Evolutionary conservation across 1,140 invertebrate species (phyloP), one percentile per base, ranked within the genome.

Genomic region (Schmidtea mediterranea): DNA sequence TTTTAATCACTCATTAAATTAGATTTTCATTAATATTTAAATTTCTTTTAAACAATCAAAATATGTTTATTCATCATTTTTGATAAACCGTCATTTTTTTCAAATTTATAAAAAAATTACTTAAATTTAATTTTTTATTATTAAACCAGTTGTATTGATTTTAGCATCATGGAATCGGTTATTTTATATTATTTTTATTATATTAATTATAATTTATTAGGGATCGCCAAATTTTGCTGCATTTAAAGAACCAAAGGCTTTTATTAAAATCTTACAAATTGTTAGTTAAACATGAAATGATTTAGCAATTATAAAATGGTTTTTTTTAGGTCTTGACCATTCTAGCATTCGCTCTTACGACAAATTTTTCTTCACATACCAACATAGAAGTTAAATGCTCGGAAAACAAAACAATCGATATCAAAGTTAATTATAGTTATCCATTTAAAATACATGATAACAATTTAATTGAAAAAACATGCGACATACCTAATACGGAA

Each of bases 181-280:
- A n/a, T n/a, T n/a, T n/a, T n/a, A n/a, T n/a, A n/a, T n/a, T n/a
- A n/a, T n/a, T n/a, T n/a, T n/a, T n/a, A n/a, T n/a, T n/a, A n/a
- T n/a, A n/a, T n/a, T n/a, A n/a, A n/a, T n/a, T n/a, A n/a, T n/a
- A n/a, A n/a, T n/a, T n/a, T n/a, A n/a, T n/a, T n/a, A n/a, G n/a
- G n/a, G n/a, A n/a, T n/a, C n/a, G 26, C 3, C 26, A 32, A 32
- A 41, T 41, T 22, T 41, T 3, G 40, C 16, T 19, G 40, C 21
- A 41, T 41, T 41, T 22, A 56, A 56, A 50, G 72, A 74, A 54
- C 72, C 72, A 13, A 56, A 71, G 51, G 72, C 72, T 15, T 70
- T 74, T 49, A 73, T 74, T 59, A 61, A 71, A 53, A 59, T 73
- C 46, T 55, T 74, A 41, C 71, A 74, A 62, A 69, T 73, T 57